Base-by-base conservation (phyloP, 2,888 invertebrate genomes). In the Scaptomyza caliginosa region DNA sequence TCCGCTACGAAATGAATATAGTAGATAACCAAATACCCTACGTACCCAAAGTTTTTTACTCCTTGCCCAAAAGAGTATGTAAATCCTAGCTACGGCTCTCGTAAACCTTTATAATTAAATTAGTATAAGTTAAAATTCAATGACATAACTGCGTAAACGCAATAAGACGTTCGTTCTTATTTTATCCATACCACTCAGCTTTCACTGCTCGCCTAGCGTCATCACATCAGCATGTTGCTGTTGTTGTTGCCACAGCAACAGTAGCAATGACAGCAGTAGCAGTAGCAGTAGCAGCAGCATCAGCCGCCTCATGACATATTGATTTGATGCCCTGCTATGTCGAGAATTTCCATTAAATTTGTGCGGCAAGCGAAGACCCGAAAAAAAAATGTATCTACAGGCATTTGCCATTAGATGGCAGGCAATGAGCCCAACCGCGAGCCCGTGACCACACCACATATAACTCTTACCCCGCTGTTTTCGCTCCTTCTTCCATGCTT, bases 301-400 rank as follows among this genome's bases (percentile, higher is more conserved):
- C 59, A 50, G 73, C 62, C 63, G 63, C 71, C 84, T 77, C 86
- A 83, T 83, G 83, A 86, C 86, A 83, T 88, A 88, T 88, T 88
- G 86, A 87, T 86, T 87, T 85, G 85, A 86, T 88, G 87, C 72
- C 79, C 73, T 71, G 85, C 80, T 71, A 86, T 74, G 86, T 70
- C 67, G 86, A 80, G 77, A 77, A 87, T 74, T 87, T 85, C 86
- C 82, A 82, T 80, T 85, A 82, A 86, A 85, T 82, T 82, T 67
- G 56, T 79, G 63, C 64, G 62, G 42, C 72, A 62, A 50, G 28
- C 58, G 55, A 38, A 73, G 57, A 56, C 48, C 64, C 49, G 39
- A 52, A 49, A 48, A 55, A 50, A 45, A 51, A 48, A 52, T 45
- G 38, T 69, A 56, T 67, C 51, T 71, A 81, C 81, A 81, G 81